Conservation (phyloP, 2,113 vertebrate genomes). For the Penelope pileata region DNA sequence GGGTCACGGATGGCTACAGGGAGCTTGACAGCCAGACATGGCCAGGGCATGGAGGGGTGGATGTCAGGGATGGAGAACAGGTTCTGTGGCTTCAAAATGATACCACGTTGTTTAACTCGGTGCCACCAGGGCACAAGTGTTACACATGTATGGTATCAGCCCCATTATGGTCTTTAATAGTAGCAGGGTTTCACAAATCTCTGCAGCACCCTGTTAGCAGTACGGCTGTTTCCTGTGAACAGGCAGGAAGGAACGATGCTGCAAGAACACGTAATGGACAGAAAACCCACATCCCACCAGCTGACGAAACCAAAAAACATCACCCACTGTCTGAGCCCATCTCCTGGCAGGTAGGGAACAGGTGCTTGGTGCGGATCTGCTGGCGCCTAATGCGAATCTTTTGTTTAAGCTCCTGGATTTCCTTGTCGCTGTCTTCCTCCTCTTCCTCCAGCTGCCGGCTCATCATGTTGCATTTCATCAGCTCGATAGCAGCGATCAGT, state of each 20-base stretch:
- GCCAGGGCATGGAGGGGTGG: neutral
- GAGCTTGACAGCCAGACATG: fast-evolving
- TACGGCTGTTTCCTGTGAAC: neutral
- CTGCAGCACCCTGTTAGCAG: neutral
- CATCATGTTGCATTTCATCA: constrained; percentile 97
- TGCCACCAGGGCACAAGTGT: neutral
- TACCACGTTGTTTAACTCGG: neutral
- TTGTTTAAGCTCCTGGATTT: constrained; percentile 97
- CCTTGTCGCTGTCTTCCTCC: constrained; percentile 87
- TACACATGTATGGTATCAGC: neutral
- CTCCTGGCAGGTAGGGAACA: constrained; percentile 72
- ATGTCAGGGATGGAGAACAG: neutral
- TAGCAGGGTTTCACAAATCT: neutral
- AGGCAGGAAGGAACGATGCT: neutral
- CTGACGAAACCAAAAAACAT: neutral
- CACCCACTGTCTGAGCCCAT: constrained; percentile 78
- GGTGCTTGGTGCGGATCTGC: constrained; percentile 87
- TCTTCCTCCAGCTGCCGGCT: constrained; percentile 84
- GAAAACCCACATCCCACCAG: neutral
- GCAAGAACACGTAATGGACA: neutral
- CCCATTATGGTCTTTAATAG: neutral
- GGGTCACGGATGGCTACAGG: neutral
- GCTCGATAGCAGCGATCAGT: constrained; percentile 95
- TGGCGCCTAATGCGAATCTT: constrained; percentile 94
- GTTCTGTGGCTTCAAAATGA: neutral